Percentiles rank a stretch among this genome's conserved stretches.
Conservation (phyloP, 2,113 vertebrate genomes). For the Garra rufa region DNA sequence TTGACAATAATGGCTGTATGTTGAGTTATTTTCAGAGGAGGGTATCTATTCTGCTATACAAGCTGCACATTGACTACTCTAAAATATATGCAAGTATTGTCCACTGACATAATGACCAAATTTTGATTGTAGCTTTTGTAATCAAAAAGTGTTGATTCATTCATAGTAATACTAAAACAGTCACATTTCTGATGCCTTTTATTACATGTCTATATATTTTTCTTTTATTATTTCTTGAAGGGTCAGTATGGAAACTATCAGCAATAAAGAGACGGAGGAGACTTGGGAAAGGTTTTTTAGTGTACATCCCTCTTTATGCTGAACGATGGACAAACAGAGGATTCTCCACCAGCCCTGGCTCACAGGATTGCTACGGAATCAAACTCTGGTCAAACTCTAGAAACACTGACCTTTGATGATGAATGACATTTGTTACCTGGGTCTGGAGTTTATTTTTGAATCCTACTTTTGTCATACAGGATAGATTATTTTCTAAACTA, state of each 20-base stretch:
- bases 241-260: slow-evolving; percentile 96
- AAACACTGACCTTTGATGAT: background rate
- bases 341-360: background rate
- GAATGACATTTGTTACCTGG: background rate
- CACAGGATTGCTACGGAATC: background rate
- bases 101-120: too few relatives aligned
- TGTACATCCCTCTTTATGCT: background rate
- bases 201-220: background rate
- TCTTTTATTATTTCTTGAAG: slow-evolving; percentile 62
- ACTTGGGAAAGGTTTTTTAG: background rate
- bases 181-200: too few relatives aligned
- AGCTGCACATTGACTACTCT: too few relatives aligned
- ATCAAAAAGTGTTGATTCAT: too few relatives aligned
- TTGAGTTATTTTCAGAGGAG: too few relatives aligned
- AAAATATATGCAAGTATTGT: too few relatives aligned
- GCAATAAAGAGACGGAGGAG: slow-evolving; percentile 75
- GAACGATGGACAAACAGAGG: background rate
- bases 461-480: slow-evolving; percentile 3
- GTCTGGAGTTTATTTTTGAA: background rate
- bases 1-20: too few relatives aligned
- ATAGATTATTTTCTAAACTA: slow-evolving; percentile 2
- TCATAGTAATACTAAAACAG: too few relatives aligned
- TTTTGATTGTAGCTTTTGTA: too few relatives aligned
- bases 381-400: background rate
- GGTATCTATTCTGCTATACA: too few relatives aligned